A percentile compares a stretch with the other conserved stretches of the same genome.
Conservation (phyloP, 1,140 invertebrate species). For the Drosophila micromelanica region DNA sequence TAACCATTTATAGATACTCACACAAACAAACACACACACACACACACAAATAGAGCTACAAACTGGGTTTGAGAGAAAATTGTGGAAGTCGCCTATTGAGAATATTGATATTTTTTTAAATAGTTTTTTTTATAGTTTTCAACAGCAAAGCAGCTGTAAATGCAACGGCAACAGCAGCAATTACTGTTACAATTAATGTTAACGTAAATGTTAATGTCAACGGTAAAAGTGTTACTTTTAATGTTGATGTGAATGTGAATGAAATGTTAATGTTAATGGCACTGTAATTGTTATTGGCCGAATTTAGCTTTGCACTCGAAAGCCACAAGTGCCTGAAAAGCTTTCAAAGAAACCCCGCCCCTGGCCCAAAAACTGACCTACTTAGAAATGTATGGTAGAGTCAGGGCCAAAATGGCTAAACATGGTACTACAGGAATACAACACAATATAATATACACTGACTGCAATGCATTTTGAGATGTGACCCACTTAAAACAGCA, state of each 20-base stretch:
- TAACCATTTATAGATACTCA: conserved; percentile 12
- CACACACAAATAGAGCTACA: conserved; percentile 6
- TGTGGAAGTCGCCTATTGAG: conserved; percentile 9
- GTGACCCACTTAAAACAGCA: conserved; percentile 24
- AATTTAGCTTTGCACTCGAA: conserved; percentile 34
- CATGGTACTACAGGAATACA: conserved; percentile 47
- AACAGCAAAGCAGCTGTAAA: conserved; percentile 30
- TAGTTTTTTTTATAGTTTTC: conserved; percentile 20
- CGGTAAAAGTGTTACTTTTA: neutral
- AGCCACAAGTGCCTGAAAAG: conserved; percentile 54
- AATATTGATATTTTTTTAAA: conserved; percentile 1
- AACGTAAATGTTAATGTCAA: neutral
- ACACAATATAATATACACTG: conserved; percentile 46
- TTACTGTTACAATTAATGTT: conserved; percentile 1
- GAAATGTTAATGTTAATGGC: neutral
- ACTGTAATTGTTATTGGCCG: conserved; percentile 13
- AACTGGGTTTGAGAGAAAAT: conserved; percentile 14
- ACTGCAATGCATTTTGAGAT: conserved; percentile 62
- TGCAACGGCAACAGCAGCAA: conserved; percentile 2
- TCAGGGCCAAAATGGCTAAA: conserved; percentile 3
- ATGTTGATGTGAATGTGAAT: neutral
- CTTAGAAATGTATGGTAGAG: neutral
- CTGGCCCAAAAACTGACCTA: neutral
- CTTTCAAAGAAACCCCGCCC: conserved; percentile 31
- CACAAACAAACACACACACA: conserved; percentile 15